Base-by-base conservation (phyloP, 1,140 invertebrate species). In the Ectropis grisescens region DNA sequence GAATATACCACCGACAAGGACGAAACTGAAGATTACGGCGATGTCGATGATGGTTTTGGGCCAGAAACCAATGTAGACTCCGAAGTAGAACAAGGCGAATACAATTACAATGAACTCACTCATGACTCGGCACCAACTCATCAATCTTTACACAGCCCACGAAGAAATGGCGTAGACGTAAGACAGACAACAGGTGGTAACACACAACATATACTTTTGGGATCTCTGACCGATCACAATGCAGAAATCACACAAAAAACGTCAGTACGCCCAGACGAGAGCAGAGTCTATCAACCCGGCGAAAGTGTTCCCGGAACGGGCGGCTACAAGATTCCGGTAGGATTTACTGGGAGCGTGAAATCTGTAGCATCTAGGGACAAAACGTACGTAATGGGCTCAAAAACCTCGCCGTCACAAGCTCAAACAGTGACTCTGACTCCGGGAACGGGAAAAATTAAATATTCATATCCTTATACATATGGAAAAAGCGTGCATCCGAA, bases 291-390 rank as follows among this genome's bases (percentile, higher is more conserved):
- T 27, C 83, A 89, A 62, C 84, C 88, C 1, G 88, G 88, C 11
- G 82, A 89, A 47, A 58, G 76, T 8, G 67, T 91, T 19, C 86
- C 86, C 0, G 87, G 87, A 1, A 85, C 83, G 11, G 80, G 85
- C 9, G 89, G 88, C 1, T 90, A 87, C 36, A 85, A 83, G 10
- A 87, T 91, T 37, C 89, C 90, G 1, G 40, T 80, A 13, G 88
- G 88, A n/a, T 89, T 90, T 47, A 82, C 89, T 36, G 88, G 87
- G 0, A 86, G 85, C 65, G 83, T 91, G 1, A 84, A 82, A 41
- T 87, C 89, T 1, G 78, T 87, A 4, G 82, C 87, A 1, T 83
- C 82, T 5, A 86, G 86, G 23, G 81, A 83, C 10, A 84, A 85
- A 28, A 89, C 86, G 1, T 81, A 81, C 34, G 85, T 85, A 0